These are phyloP conservation scores for Lymantria dispar DNA, from an alignment of 2,888 invertebrate genomes.

Conservation along the genomic window DNA sequence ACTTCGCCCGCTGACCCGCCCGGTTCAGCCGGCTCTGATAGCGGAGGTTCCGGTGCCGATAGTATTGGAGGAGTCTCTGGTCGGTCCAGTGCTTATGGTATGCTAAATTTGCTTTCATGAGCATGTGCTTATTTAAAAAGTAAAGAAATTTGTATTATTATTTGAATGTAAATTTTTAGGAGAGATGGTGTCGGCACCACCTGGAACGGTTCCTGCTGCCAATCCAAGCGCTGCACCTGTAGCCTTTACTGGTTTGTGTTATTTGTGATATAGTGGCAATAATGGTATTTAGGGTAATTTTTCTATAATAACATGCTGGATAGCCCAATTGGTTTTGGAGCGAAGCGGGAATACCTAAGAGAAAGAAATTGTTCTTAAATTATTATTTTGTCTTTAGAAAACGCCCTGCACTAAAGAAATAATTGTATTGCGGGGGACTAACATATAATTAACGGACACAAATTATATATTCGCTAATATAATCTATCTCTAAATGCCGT, in stretches of 20 bases:
- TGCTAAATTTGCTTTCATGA: conserved; percentile 1
- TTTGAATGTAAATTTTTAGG: conserved; percentile 54
- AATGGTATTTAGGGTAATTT: too few species aligned
- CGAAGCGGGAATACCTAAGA: too few species aligned
- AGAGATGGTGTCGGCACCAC: conserved; percentile 63
- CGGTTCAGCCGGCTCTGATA: conserved; percentile 89
- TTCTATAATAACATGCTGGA: too few species aligned
- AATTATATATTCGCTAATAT: too few species aligned
- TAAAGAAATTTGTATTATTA: not conserved
- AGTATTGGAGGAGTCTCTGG: conserved; percentile 97
- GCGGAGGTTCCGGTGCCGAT: conserved; percentile 95
- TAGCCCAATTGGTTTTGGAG: too few species aligned
- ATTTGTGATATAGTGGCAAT: not conserved
- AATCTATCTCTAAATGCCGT: too few species aligned
- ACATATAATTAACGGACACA: too few species aligned
- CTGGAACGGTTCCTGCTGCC: conserved; percentile 49
- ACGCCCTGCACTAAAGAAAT: too few species aligned
- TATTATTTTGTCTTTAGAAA: too few species aligned
- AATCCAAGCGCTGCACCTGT: conserved; percentile 50
- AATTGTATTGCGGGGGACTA: too few species aligned
- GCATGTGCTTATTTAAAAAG: not conserved
- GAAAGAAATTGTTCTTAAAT: too few species aligned
- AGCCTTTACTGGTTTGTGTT: conserved; percentile 62
- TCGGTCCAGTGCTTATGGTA: conserved; percentile 94
- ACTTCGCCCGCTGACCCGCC: conserved; percentile 72